phyloP scores from a whole-genome alignment of 2,797 vertebrate species.

The Sebastes umbrosus region DNA sequence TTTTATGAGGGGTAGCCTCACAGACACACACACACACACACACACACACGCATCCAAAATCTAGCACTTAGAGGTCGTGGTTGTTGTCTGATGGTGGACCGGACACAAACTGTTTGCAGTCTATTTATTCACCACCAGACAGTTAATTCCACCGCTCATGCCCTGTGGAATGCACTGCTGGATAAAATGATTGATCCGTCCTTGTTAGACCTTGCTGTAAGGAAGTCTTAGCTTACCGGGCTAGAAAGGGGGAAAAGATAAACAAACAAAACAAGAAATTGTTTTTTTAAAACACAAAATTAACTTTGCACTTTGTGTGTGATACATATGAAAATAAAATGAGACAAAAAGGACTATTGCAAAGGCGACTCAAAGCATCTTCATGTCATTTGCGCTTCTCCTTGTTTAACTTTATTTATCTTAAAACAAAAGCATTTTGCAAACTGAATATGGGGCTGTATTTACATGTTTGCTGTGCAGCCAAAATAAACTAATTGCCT shows the following conservation, averaged over 20 bases:
- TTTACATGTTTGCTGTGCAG: neutral
- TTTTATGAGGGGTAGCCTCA: neutral
- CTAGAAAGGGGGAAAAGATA: neutral
- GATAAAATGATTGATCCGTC: conserved; percentile 35
- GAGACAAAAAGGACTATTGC: neutral
- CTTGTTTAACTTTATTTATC: neutral
- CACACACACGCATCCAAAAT: neutral
- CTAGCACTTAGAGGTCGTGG: conserved; percentile 2
- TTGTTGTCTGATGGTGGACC: conserved; percentile 32
- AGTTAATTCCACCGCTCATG: conserved; percentile 37
- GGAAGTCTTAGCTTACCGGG: neutral
- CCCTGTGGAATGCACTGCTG: conserved; percentile 5
- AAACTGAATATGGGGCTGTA: neutral
- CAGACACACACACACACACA: neutral
- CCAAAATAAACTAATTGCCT: neutral
- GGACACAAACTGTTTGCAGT: conserved; percentile 30
- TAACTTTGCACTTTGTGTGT: neutral
- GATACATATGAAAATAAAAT: neutral
- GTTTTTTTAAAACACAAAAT: neutral
- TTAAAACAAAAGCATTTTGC: neutral
- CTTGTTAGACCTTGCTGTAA: conserved; percentile 44
- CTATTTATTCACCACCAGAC: conserved; percentile 44
- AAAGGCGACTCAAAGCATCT: neutral
- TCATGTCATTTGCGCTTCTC: neutral
- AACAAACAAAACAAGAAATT: neutral